Conservation (phyloP, 2,797 vertebrate genomes). For the Rhinella marina region DNA sequence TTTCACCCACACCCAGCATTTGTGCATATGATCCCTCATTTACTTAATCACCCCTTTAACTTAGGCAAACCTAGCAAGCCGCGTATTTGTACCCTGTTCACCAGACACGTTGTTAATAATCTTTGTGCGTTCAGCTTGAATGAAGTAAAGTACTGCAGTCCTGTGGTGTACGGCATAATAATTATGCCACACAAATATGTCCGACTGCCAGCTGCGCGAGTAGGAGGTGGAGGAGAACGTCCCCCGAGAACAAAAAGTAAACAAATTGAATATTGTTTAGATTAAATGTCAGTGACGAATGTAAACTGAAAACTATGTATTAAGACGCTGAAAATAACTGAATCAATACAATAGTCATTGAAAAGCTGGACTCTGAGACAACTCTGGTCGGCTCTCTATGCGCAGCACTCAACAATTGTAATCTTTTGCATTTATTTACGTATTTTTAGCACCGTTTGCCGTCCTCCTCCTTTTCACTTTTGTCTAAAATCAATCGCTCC, state of each 20-base stretch:
- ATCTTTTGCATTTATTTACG: not conserved
- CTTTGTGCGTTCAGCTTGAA: conserved; percentile 46
- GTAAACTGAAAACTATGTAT: conserved; percentile 47
- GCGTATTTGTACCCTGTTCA: conserved; percentile 32
- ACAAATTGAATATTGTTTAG: conserved; percentile 60
- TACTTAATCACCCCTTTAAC: conserved; percentile 36
- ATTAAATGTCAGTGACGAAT: conserved; percentile 42
- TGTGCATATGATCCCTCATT: conserved; percentile 31
- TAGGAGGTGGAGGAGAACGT: conserved; percentile 42
- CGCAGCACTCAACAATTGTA: not conserved
- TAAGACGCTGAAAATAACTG: conserved; percentile 51
- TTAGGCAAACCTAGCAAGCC: not conserved
- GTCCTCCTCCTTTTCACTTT: conserved; percentile 33
- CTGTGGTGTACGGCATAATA: conserved; percentile 44
- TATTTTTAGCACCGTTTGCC: conserved; percentile 11
- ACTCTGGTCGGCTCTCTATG: not conserved
- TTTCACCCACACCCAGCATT: conserved; percentile 11
- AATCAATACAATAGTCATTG: conserved; percentile 40
- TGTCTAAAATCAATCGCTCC: conserved; percentile 22
- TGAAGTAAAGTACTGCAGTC: conserved; percentile 32
- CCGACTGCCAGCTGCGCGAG: conserved; percentile 52
- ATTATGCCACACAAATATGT: conserved; percentile 51
- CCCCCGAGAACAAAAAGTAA: conserved; percentile 56
- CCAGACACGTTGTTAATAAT: conserved; percentile 28
- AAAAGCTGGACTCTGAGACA: conserved; percentile 39